phyloP scores from a whole-genome alignment of 2,113 vertebrate species.

The Tachysurus vachellii region DNA sequence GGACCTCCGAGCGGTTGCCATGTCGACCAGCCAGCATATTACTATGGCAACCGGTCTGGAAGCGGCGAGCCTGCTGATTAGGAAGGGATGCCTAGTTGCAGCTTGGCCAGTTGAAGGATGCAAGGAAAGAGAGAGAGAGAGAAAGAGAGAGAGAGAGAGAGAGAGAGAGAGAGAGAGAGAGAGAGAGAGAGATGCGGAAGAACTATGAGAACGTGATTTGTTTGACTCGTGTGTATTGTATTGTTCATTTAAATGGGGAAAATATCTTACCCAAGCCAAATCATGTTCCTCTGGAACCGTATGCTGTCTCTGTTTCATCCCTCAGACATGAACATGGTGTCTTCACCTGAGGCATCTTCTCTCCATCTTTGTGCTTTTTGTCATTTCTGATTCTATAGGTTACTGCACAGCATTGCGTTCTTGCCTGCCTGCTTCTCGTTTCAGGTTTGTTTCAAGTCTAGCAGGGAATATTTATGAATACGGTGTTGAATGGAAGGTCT shows the following conservation, averaged over 20 bases:
- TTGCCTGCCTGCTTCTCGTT: neutral
- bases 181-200: conserved; percentile 55
- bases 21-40: conserved; percentile 97
- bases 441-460: neutral
- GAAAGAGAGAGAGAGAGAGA: too few relatives aligned
- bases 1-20: conserved; percentile 99
- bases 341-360: conserved; percentile 36
- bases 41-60: conserved; percentile 97
- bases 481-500: neutral
- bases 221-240: neutral
- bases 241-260: conserved; percentile 42
- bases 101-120: conserved; percentile 69
- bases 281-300: conserved; percentile 21
- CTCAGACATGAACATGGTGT: conserved; percentile 3
- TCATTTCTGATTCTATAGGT: neutral
- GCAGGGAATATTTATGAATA: neutral
- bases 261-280: conserved; percentile 25
- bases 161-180: too few relatives aligned
- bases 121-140: conserved; percentile 62
- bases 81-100: conserved; percentile 78
- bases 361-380: neutral
- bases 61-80: conserved; percentile 87
- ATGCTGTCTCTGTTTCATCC: conserved; percentile 6
- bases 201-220: conserved; percentile 51
- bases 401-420: neutral